These are phyloP conservation scores for Bellardia pandia DNA, from an alignment of 2,888 invertebrate species.

Conservation along the genomic window DNA sequence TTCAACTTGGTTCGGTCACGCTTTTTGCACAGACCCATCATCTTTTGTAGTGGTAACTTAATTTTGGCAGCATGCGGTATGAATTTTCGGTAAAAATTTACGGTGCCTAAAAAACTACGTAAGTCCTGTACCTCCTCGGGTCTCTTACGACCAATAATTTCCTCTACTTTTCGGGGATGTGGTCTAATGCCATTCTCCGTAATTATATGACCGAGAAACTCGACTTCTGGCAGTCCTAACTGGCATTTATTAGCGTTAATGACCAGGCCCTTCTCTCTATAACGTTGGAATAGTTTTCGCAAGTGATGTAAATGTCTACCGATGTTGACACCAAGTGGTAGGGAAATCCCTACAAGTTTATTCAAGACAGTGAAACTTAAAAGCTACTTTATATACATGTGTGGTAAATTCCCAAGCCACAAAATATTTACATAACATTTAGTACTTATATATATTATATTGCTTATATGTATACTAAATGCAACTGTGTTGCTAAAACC, in stretches of 20 bases:
- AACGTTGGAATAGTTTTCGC: conserved; percentile 17
- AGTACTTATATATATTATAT: no score
- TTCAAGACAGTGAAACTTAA: no score
- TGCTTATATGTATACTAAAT: no score
- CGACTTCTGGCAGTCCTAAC: conserved; percentile 27
- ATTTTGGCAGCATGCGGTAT: conserved; percentile 53
- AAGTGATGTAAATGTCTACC: conserved; percentile 37
- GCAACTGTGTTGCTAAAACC: no score
- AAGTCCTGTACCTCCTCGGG: conserved; percentile 15
- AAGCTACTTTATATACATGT: no score
- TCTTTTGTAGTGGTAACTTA: conserved; percentile 15
- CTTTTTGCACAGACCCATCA: background rate
- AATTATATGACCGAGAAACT: conserved; percentile 47
- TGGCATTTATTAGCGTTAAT: conserved; percentile 56
- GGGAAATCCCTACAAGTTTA: no score
- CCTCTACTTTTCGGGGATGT: background rate
- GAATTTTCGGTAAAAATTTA: conserved; percentile 51
- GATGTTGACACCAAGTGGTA: conserved; percentile 35
- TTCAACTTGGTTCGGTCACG: conserved; percentile 45
- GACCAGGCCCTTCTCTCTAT: conserved; percentile 18
- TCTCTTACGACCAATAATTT: background rate
- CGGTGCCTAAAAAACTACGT: background rate
- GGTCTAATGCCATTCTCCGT: background rate
- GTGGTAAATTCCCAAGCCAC: no score
- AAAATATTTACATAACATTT: no score